phyloP scores from a whole-genome alignment of 2,797 vertebrate genomes.

The Enteromius anoplus region DNA sequence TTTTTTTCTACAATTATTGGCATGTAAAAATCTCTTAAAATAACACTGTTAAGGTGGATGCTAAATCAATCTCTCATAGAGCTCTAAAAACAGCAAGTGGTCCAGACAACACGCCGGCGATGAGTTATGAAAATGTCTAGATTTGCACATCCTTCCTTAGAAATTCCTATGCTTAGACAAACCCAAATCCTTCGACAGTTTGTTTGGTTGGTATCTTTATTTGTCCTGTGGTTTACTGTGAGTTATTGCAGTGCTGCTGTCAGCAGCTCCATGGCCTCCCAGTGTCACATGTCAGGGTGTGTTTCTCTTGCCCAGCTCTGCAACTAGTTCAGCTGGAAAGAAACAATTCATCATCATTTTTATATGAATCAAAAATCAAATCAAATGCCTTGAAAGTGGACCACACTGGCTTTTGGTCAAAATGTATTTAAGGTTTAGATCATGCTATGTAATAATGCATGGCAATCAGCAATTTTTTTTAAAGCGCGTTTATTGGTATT shows the following conservation, averaged over 20 bases:
- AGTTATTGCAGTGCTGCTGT: conserved; percentile 11
- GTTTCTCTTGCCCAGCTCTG: conserved; percentile 9
- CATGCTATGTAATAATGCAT: too few species aligned
- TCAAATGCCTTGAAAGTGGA: too few species aligned
- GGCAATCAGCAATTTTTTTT: too few species aligned
- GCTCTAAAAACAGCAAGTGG: background rate
- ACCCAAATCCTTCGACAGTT: conserved; percentile 34
- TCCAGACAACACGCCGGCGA: too few species aligned
- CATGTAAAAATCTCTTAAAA: background rate
- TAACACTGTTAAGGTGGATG: background rate
- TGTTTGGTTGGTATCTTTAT: conserved; percentile 33
- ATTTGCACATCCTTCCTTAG: background rate
- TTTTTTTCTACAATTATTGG: background rate
- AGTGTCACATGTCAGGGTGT: background rate
- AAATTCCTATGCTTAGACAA: background rate
- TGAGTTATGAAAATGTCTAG: background rate
- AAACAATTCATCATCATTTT: conserved; percentile 24
- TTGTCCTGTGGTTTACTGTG: conserved; percentile 12
- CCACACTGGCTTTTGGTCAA: too few species aligned
- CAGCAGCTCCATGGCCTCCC: conserved; percentile 16
- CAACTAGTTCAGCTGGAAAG: conserved; percentile 11
- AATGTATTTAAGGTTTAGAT: too few species aligned
- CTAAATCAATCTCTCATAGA: background rate
- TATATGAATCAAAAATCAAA: too few species aligned
- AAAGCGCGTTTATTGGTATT: too few species aligned